Percentiles rank a stretch among this genome's conserved stretches.
phyloP scores from a whole-genome alignment of 1,140 invertebrate genomes.

The Cryptotermes secundus region DNA sequence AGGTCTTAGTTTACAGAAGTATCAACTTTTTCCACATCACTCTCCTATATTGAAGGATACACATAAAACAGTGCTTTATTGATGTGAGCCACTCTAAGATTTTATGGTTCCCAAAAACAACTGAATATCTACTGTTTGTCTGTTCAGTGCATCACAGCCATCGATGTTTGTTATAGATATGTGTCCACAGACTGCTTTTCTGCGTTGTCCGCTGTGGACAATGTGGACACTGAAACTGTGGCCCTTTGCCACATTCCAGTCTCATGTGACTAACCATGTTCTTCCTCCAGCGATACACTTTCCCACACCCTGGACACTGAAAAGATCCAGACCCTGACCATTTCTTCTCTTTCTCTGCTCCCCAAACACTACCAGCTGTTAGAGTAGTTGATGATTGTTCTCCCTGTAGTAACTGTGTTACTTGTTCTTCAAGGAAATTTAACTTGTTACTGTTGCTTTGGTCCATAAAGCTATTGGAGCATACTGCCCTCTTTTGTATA shows the following conservation, averaged over 20 bases:
- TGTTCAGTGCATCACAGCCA: no score
- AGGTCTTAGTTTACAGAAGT: no score
- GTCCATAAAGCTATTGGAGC: neutral
- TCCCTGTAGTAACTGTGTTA: neutral
- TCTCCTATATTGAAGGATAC: no score
- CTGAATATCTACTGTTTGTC: no score
- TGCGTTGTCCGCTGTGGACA: constrained; percentile 49
- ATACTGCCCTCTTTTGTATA: neutral
- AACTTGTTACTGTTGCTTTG: neutral
- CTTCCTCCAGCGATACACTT: constrained; percentile 52
- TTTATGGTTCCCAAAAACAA: no score
- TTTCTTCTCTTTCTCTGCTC: no score
- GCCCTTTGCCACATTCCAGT: constrained; percentile 63
- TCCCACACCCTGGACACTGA: constrained; percentile 49
- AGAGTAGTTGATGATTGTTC: neutral
- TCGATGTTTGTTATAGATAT: constrained; percentile 39
- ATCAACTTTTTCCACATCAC: no score
- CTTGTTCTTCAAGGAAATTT: neutral
- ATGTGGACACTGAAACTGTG: constrained; percentile 53
- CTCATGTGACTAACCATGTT: constrained; percentile 55
- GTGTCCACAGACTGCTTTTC: constrained; percentile 43
- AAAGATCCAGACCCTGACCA: constrained; percentile 35
- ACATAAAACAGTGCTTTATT: no score
- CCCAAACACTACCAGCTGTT: neutral
- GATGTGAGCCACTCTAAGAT: no score